Evolutionary conservation across 2,888 invertebrate species (phyloP).

Genomic region (Rhodophaea formosa): DNA sequence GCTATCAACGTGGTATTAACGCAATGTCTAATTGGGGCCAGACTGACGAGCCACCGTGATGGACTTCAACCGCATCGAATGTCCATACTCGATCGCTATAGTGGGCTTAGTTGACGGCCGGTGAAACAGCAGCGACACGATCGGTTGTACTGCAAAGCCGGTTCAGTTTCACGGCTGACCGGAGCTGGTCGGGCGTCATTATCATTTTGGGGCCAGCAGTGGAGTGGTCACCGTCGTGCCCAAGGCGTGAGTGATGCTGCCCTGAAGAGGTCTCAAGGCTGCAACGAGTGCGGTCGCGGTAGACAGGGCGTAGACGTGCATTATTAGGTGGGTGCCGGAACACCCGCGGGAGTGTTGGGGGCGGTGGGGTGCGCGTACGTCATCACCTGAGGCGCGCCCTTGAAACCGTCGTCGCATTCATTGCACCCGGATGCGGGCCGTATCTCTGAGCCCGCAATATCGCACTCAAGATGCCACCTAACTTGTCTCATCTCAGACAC

Average conservation of each 20-base stretch:
- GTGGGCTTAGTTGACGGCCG: conserved; percentile 7
- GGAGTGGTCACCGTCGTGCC: neutral
- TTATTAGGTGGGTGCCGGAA: conserved; percentile 81
- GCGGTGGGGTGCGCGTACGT: conserved; percentile 74
- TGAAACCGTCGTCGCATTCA: conserved; percentile 80
- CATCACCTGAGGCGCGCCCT: conserved; percentile 81
- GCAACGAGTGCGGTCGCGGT: conserved; percentile 76
- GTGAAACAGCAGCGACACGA: conserved; percentile 1
- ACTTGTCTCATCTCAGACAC: conserved; percentile 34
- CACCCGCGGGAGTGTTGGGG: conserved; percentile 67
- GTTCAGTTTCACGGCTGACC: conserved; percentile 4
- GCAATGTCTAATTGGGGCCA: conserved; percentile 46
- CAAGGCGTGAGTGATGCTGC: conserved; percentile 49
- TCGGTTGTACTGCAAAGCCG: neutral
- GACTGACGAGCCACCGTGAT: conserved; percentile 28
- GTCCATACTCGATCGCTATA: conserved; percentile 21
- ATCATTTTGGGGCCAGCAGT: neutral
- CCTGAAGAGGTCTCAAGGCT: conserved; percentile 71
- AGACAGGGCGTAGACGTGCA: conserved; percentile 81
- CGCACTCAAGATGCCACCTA: conserved; percentile 59
- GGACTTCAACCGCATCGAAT: conserved; percentile 23
- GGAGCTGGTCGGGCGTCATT: neutral
- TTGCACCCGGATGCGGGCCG: conserved; percentile 79
- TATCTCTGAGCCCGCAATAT: conserved; percentile 66
- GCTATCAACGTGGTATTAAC: conserved; percentile 62